phyloP scores from a whole-genome alignment of 2,797 vertebrate genomes.

The Micrastur ruficollis region DNA sequence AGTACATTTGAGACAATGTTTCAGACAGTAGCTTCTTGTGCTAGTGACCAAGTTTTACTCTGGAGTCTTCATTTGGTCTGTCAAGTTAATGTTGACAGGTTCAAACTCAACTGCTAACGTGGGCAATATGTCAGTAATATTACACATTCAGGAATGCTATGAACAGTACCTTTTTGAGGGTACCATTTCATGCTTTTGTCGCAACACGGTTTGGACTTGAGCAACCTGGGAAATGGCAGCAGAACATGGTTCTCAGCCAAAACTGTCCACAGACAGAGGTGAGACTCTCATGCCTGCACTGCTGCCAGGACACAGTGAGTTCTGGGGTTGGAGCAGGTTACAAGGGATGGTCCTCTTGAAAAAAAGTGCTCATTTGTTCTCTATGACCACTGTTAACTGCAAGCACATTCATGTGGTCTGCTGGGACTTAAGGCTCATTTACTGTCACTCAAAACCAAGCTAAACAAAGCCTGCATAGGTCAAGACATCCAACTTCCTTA shows the following conservation, averaged over 20 bases:
- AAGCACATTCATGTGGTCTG: not conserved
- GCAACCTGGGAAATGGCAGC: not conserved
- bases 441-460: not conserved
- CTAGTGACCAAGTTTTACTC: not conserved
- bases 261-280: not conserved
- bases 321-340: not conserved
- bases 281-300: not conserved
- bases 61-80: not conserved
- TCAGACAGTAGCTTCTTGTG: not conserved
- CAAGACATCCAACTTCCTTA: not conserved
- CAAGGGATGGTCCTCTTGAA: not conserved
- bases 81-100: not conserved
- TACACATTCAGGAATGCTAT: not conserved
- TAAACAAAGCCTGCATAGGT: not conserved
- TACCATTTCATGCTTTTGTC: not conserved
- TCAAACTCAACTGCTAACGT: not conserved
- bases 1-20: not conserved
- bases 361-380: not conserved
- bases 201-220: not conserved
- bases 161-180: not conserved
- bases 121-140: conserved; percentile 20
- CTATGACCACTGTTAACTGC: not conserved
- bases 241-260: not conserved
- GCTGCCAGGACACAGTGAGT: not conserved
- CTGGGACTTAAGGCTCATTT: not conserved